phyloP scores from a whole-genome alignment of 2,113 vertebrate species.

The Hemiprocne comata region DNA sequence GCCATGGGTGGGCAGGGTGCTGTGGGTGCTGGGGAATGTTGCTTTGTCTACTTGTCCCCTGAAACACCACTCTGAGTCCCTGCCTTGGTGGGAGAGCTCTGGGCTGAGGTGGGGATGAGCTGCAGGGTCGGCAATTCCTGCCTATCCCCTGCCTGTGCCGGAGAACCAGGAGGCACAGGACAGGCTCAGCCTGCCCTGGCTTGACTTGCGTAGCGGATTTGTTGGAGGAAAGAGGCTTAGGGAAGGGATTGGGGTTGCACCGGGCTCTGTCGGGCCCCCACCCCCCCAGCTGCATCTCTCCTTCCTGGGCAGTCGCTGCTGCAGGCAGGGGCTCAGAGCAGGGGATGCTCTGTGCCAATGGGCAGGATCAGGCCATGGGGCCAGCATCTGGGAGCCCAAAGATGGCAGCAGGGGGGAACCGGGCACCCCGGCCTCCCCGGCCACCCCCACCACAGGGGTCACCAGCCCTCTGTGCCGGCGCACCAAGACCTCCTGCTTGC shows the following conservation, averaged over 20 bases:
- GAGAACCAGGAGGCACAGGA: not conserved
- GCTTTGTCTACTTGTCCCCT: not conserved
- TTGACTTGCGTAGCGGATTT: not conserved
- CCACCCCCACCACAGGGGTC: not conserved
- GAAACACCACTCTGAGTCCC: not conserved
- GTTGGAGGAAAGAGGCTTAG: conserved; percentile 46
- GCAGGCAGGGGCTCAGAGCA: not conserved
- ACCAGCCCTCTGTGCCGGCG: not conserved
- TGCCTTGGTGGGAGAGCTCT: not conserved
- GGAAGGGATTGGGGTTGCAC: conserved; percentile 33
- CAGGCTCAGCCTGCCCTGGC: not conserved
- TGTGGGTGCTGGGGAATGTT: not conserved
- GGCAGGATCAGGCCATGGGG: not conserved
- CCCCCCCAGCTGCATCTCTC: not conserved
- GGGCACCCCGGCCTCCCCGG: not conserved
- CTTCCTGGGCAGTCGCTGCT: not conserved
- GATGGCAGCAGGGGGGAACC: not conserved
- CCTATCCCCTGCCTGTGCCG: rapidly evolving
- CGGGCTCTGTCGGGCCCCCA: rapidly evolving
- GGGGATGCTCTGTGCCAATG: not conserved
- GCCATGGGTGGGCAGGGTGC: not conserved
- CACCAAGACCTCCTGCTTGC: not conserved
- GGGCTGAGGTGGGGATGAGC: not conserved
- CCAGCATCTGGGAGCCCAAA: not conserved
- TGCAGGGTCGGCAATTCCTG: not conserved